phyloP scores from a whole-genome alignment of 2,797 vertebrate genomes.

The Taeniopygia guttata region DNA sequence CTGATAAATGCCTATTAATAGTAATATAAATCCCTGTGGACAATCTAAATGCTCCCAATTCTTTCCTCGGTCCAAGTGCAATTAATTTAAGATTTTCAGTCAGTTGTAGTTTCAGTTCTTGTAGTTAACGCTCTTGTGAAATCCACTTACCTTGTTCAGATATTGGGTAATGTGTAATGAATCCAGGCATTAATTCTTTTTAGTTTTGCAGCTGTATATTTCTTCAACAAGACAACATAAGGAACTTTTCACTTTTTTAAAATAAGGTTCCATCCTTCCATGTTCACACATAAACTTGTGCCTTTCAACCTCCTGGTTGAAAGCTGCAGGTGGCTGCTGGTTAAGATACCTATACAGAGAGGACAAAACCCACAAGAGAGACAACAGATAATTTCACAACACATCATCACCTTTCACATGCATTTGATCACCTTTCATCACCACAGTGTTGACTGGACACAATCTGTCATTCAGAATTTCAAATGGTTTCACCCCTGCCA shows the following conservation, averaged over 20 bases:
- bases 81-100: background rate
- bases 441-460: background rate
- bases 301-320: background rate
- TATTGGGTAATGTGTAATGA: background rate
- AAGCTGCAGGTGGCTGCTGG: background rate
- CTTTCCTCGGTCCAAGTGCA: background rate
- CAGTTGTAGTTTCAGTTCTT: background rate
- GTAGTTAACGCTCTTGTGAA: background rate
- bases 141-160: background rate
- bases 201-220: background rate
- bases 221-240: background rate
- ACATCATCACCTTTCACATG: background rate
- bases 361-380: background rate
- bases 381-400: background rate
- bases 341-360: background rate
- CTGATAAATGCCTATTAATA: background rate
- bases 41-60: background rate
- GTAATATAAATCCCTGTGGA: too few relatives aligned
- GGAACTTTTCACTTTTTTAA: background rate
- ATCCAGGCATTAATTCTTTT: background rate
- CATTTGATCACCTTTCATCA: background rate
- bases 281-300: accelerated
- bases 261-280: background rate
- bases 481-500: accelerated
- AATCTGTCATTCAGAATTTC: background rate